phyloP scores from a whole-genome alignment of 37 sponge, comb jelly and placozoan species.

The Petrosia ficiformis region DNA sequence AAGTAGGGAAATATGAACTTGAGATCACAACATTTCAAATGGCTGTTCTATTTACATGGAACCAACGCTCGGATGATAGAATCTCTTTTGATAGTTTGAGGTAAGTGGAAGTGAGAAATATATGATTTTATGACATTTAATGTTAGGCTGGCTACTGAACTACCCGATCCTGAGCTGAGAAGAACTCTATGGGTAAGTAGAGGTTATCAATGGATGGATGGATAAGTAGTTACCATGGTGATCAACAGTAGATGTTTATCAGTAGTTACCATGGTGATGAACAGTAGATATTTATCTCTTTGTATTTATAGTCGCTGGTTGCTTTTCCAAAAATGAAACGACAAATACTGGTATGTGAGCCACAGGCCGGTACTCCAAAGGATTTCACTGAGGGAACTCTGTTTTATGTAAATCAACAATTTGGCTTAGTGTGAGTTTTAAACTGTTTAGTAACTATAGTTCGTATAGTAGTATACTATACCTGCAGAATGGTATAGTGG shows the following conservation, averaged over 20 bases:
- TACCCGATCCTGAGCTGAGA: constrained; percentile 80
- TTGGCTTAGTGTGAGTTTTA: constrained; percentile 84
- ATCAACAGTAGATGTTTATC: too few species aligned
- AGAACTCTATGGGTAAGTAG: constrained; percentile 76
- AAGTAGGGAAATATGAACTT: constrained; percentile 79
- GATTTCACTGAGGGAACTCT: constrained; percentile 56
- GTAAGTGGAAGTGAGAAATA: constrained; percentile 28
- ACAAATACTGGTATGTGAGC: constrained; percentile 74
- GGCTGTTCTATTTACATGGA: constrained; percentile 92
- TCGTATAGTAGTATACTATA: too few species aligned
- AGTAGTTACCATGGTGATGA: too few species aligned
- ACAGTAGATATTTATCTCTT: neutral
- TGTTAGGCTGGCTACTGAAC: constrained; percentile 75
- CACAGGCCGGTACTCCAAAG: constrained; percentile 45
- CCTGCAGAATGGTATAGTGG: too few species aligned
- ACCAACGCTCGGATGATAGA: constrained; percentile 81
- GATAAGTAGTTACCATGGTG: too few species aligned
- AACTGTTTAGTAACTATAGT: too few species aligned
- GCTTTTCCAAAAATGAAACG: constrained; percentile 82
- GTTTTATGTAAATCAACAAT: constrained; percentile 85
- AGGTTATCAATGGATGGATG: too few species aligned
- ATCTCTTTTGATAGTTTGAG: constrained; percentile 79
- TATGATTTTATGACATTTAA: neutral
- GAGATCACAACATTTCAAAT: constrained; percentile 95
- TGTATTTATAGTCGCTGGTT: constrained; percentile 59